Evolutionary conservation across 1,140 invertebrate species (phyloP).

Genomic region (Aporrectodea caliginosa): DNA sequence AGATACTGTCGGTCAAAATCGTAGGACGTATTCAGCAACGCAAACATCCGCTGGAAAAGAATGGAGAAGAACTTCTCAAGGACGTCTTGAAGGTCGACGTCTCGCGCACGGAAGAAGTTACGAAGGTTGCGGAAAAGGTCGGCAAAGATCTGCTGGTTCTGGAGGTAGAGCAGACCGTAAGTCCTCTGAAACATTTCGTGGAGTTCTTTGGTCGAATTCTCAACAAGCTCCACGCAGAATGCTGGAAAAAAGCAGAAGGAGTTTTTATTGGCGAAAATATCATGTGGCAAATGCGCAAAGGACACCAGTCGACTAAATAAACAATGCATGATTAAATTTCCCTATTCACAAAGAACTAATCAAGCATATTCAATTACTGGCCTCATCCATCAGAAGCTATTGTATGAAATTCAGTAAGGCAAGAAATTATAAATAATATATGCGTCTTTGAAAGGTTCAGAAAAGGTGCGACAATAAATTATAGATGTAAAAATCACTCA

Average conservation of each 20-base stretch:
- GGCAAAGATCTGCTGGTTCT: slow-evolving; percentile 86
- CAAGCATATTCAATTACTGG: too few relatives aligned
- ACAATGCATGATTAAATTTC: too few relatives aligned
- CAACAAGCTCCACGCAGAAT: slow-evolving; percentile 64
- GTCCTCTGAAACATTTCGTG: slow-evolving; percentile 91
- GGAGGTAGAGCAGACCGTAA: slow-evolving; percentile 90
- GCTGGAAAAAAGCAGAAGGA: neutral
- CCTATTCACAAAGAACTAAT: too few relatives aligned
- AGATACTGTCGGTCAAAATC: slow-evolving; percentile 66
- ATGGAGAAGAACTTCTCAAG: slow-evolving; percentile 90
- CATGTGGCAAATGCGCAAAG: too few relatives aligned
- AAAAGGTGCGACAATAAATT: too few relatives aligned
- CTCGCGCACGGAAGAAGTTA: slow-evolving; percentile 71
- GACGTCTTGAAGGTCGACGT: slow-evolving; percentile 73
- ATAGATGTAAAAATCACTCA: too few relatives aligned
- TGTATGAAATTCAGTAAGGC: too few relatives aligned
- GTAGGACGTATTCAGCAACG: slow-evolving; percentile 84
- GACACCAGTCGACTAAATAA: too few relatives aligned
- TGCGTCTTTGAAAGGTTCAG: too few relatives aligned
- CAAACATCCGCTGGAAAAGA: slow-evolving; percentile 92
- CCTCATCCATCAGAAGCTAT: too few relatives aligned
- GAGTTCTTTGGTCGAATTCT: slow-evolving; percentile 76
- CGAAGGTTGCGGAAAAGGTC: slow-evolving; percentile 86
- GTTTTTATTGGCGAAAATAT: too few relatives aligned
- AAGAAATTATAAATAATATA: too few relatives aligned